Evolutionary conservation across 1,140 invertebrate species (phyloP).

Genomic region (Aphelinus atriplicis): DNA sequence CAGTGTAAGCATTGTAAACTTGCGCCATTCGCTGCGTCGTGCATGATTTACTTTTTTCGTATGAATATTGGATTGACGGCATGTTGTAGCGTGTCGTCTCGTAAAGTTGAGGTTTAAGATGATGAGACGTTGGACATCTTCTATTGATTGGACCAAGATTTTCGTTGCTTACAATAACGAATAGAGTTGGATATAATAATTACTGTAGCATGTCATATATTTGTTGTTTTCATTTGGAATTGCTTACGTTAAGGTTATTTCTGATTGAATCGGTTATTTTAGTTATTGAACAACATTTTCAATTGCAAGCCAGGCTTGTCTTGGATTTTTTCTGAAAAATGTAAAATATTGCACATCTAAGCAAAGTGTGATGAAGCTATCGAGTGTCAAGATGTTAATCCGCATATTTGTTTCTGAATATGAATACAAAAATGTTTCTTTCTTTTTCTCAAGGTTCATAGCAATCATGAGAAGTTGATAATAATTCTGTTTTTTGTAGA

Average conservation of each 20-base stretch:
- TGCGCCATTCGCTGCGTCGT: slow-evolving; percentile 4
- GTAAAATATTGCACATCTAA: not conserved
- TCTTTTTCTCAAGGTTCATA: not conserved
- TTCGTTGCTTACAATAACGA: not conserved
- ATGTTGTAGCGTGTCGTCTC: slow-evolving; percentile 4
- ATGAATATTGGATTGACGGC: slow-evolving; percentile 1
- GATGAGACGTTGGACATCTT: slow-evolving; percentile 24
- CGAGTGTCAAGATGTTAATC: too few relatives aligned
- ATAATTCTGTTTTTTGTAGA: not conserved
- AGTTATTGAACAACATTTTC: not conserved
- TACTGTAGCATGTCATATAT: too few relatives aligned
- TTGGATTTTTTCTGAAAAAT: not conserved
- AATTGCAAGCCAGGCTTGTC: not conserved
- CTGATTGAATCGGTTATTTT: not conserved
- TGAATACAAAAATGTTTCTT: too few relatives aligned
- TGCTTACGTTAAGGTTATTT: not conserved
- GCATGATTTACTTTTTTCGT: slow-evolving; percentile 17
- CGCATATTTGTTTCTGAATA: too few relatives aligned
- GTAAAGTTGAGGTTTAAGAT: slow-evolving; percentile 8
- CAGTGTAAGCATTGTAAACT: slow-evolving; percentile 1
- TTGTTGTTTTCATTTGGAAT: not conserved
- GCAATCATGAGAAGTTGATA: not conserved
- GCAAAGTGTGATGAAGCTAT: too few relatives aligned
- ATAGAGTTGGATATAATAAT: too few relatives aligned
- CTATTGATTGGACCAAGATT: slow-evolving; percentile 30